Evolutionary conservation across 2,113 vertebrate species (phyloP).

Genomic region (Corvus cornix): DNA sequence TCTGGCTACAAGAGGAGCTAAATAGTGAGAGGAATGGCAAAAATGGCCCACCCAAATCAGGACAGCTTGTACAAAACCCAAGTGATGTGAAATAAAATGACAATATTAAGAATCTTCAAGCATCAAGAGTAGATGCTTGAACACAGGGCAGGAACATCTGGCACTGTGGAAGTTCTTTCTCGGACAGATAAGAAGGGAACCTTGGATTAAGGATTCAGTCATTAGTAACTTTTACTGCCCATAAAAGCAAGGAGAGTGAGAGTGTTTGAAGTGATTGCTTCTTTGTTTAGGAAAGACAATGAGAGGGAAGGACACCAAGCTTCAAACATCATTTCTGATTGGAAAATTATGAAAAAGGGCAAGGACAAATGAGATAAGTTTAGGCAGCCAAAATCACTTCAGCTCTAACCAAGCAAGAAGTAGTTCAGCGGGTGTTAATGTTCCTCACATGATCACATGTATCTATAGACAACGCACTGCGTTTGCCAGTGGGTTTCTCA

Average conservation of each 20-base stretch:
- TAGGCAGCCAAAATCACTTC: background rate
- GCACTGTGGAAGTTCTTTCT: background rate
- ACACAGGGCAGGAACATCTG: rapidly evolving
- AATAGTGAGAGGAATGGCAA: background rate
- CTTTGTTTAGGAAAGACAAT: background rate
- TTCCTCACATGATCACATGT: background rate
- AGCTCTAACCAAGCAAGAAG: background rate
- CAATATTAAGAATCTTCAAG: background rate
- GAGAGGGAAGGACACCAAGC: background rate
- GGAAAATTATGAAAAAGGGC: background rate
- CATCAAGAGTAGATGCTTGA: background rate
- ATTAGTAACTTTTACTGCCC: background rate
- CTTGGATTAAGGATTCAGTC: background rate
- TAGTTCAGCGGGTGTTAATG: background rate
- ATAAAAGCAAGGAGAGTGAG: background rate
- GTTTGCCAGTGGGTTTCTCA: background rate
- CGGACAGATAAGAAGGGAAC: background rate
- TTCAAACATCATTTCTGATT: background rate
- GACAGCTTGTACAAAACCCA: background rate
- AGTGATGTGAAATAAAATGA: background rate
- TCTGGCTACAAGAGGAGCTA: background rate
- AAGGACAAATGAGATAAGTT: background rate
- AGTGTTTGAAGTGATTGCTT: background rate
- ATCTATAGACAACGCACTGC: background rate
- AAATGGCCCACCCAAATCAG: background rate